A percentile compares a stretch with the other conserved stretches of the same genome.
These are phyloP conservation scores for Pimpla rufipes DNA, from an alignment of 2,888 invertebrate genomes.

Conservation along the genomic window DNA sequence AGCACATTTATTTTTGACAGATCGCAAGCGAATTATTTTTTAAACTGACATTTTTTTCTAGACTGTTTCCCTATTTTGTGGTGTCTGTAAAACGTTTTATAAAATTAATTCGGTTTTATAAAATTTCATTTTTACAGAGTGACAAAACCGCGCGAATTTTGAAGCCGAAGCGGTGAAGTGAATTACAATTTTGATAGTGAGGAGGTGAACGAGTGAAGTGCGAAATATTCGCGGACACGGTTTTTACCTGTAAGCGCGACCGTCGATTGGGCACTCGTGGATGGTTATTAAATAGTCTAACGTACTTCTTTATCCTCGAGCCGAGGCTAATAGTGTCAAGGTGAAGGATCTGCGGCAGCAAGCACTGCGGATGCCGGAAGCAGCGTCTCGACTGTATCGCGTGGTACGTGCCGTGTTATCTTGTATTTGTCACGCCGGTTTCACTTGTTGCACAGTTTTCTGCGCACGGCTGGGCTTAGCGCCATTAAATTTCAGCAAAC, in stretches of 20 bases:
- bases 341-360: slow-evolving; percentile 23
- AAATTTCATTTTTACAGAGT: no score
- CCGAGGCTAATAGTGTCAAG: slow-evolving; percentile 43
- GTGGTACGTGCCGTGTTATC: slow-evolving; percentile 10
- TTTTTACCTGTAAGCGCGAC: background rate
- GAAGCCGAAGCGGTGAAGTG: no score
- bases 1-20: no score
- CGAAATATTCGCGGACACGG: slow-evolving; percentile 14
- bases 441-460: background rate
- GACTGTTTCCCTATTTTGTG: no score
- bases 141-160: no score
- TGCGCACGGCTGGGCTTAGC: background rate
- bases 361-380: slow-evolving; percentile 29
- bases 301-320: slow-evolving; percentile 22
- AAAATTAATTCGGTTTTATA: no score
- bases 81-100: no score
- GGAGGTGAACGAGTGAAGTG: background rate
- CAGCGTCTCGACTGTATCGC: slow-evolving; percentile 3
- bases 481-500: no score
- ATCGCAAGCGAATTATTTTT: no score
- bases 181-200: no score
- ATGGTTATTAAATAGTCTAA: slow-evolving; percentile 5
- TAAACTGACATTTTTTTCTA: no score
- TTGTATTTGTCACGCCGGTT: background rate
- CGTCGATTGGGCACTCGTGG: background rate